phyloP scores from a whole-genome alignment of 2,888 invertebrate species.

The Tanypteryx hageni region DNA sequence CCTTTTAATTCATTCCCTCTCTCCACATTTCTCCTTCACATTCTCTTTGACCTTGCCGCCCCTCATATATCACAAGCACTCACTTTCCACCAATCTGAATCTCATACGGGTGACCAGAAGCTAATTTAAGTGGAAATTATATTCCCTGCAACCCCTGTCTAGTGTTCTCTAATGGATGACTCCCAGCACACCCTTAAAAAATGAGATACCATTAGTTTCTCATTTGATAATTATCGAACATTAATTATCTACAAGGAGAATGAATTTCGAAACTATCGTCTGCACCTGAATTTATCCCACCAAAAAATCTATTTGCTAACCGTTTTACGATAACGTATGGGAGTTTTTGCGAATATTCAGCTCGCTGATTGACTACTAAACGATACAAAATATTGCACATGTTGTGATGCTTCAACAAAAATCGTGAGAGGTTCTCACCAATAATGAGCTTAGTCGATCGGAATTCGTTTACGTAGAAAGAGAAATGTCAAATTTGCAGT shows the following conservation, averaged over 20 bases:
- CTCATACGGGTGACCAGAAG: background rate
- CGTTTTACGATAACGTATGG: background rate
- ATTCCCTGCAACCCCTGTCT: no score
- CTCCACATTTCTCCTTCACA: background rate
- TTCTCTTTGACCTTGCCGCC: no score
- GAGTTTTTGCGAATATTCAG: background rate
- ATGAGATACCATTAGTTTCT: conserved; percentile 10
- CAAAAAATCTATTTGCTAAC: background rate
- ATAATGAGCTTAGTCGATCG: background rate
- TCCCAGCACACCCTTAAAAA: background rate
- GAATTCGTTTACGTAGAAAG: background rate
- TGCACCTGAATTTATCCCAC: background rate
- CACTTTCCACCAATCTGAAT: background rate
- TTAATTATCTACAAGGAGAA: background rate
- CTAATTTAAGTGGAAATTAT: background rate
- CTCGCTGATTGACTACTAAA: background rate
- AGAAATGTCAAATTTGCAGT: no score
- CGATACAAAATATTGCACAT: background rate
- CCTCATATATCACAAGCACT: background rate
- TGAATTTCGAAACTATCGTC: background rate
- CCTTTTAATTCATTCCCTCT: background rate
- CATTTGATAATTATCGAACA: background rate
- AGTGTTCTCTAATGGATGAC: background rate
- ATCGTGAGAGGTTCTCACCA: background rate
- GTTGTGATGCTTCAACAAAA: background rate